Base-by-base conservation (phyloP, 1,140 invertebrate genomes). In the Heliconius hewitsoni region DNA sequence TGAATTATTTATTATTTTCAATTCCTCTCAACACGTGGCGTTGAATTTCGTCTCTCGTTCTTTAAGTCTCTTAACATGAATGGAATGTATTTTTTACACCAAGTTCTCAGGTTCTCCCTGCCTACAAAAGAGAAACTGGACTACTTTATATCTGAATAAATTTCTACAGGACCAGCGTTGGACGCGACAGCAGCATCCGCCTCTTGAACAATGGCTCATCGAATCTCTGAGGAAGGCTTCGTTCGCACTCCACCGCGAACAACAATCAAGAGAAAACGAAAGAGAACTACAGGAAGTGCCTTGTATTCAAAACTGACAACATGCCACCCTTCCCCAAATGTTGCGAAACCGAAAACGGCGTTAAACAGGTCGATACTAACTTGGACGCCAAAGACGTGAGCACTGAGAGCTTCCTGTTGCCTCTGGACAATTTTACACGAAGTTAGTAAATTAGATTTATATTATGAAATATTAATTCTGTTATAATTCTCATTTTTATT, bases 111-210 rank as follows among this genome's bases (percentile, higher is more conserved):
- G 42, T 42, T 13, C 2, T 13, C 11, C 13, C 11, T 3, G 4
- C 2, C 11, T 11, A 42, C 42, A 46, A 46, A 46, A 0, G 13
- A 42, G 2, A 42, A 42, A 42, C 11, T 42, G 11, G 42, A 4
- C 4, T 0, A 42, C 11, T 42, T 42, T 42, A 42, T 13, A 42
- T 11, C 0, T 1, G 6, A 37, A 37, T 37, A 37, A 37, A 37
- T 37, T 42, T 42, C 0, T 13, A 13, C 42, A 46, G 42, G 39
- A 93, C 92, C 1, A 93, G 90, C 76, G 88, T 93, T 2, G 90
- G 89, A 8, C 87, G 91, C 0, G 92, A 93, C 57, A 93, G 90
- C 84, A 93, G 93, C 89, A 90, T 93, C 73, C 87, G 91, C 1
- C 87, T 94, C 27, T 75, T 91, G 2, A 91, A 91, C 86, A 93